Evolutionary conservation across 2,113 vertebrate genomes (phyloP).

Genomic region (Athene cunicularia): DNA sequence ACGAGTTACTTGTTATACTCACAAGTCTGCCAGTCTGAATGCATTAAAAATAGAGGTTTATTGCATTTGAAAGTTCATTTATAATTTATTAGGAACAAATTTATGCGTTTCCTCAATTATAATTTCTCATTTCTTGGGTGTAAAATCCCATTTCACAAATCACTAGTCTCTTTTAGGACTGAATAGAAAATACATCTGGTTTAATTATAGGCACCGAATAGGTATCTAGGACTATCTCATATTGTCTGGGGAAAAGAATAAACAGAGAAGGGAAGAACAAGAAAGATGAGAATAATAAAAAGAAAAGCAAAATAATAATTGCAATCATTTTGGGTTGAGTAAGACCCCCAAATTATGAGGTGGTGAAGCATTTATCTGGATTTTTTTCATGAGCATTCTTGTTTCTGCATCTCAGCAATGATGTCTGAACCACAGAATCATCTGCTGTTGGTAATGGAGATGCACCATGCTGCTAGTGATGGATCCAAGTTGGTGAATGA

Average conservation of each 20-base stretch:
- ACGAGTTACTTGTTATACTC: neutral
- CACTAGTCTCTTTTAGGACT: neutral
- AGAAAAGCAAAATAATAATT: neutral
- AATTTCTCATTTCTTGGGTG: slow-evolving; percentile 13
- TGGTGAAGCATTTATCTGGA: neutral
- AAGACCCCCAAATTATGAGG: neutral
- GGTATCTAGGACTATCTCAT: neutral
- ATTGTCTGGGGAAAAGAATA: neutral
- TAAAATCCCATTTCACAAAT: slow-evolving; percentile 4
- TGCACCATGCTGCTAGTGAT: neutral
- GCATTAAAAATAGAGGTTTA: neutral
- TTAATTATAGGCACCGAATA: slow-evolving; percentile 35
- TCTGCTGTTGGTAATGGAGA: rapidly evolving
- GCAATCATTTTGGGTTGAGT: neutral
- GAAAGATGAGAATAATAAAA: neutral
- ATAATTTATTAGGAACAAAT: neutral
- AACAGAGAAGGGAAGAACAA: neutral
- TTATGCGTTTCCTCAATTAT: neutral
- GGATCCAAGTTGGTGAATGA: neutral
- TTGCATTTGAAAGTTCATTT: neutral
- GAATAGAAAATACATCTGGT: neutral
- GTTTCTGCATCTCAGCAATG: neutral
- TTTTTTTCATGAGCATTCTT: neutral
- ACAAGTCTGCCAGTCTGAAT: neutral
- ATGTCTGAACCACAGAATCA: neutral